These are phyloP conservation scores for Clanis bilineata DNA, from an alignment of 2,888 invertebrate species.

Conservation along the genomic window DNA sequence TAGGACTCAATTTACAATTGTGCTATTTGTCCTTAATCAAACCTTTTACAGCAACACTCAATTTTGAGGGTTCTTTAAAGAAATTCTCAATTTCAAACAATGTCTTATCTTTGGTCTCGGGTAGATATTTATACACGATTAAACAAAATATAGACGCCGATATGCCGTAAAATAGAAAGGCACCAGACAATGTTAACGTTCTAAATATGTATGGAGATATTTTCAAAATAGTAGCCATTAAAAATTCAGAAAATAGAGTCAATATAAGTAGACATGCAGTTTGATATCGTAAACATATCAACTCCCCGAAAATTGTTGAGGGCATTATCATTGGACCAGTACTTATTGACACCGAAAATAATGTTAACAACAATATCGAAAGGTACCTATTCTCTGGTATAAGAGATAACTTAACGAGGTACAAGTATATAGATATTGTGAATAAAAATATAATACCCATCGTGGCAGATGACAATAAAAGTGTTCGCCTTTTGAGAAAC, in stretches of 20 bases:
- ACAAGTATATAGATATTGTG: conserved; percentile 51
- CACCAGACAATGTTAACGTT: conserved; percentile 46
- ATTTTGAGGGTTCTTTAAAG: conserved; percentile 36
- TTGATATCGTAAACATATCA: conserved; percentile 53
- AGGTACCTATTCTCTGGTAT: conserved; percentile 46
- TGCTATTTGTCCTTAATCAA: conserved; percentile 30
- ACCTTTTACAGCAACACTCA: conserved; percentile 30
- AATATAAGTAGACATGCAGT: conserved; percentile 44
- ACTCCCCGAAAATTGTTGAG: conserved; percentile 50
- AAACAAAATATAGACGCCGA: conserved; percentile 44
- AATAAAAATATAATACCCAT: conserved; percentile 50
- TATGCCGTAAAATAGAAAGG: conserved; percentile 48
- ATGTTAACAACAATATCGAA: conserved; percentile 44
- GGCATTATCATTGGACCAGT: conserved; percentile 60
- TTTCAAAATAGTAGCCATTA: conserved; percentile 50
- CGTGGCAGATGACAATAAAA: conserved; percentile 45
- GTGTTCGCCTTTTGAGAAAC: conserved; percentile 47
- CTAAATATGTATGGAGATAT: conserved; percentile 49
- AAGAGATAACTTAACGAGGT: conserved; percentile 39
- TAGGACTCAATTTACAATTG: background rate
- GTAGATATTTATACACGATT: conserved; percentile 45
- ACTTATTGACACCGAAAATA: conserved; percentile 54
- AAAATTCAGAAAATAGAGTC: conserved; percentile 41
- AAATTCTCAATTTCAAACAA: conserved; percentile 49
- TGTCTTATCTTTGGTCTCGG: conserved; percentile 54